These are phyloP conservation scores for Euglossa dilemma DNA, from an alignment of 1,140 invertebrate species.

Conservation along the genomic window DNA sequence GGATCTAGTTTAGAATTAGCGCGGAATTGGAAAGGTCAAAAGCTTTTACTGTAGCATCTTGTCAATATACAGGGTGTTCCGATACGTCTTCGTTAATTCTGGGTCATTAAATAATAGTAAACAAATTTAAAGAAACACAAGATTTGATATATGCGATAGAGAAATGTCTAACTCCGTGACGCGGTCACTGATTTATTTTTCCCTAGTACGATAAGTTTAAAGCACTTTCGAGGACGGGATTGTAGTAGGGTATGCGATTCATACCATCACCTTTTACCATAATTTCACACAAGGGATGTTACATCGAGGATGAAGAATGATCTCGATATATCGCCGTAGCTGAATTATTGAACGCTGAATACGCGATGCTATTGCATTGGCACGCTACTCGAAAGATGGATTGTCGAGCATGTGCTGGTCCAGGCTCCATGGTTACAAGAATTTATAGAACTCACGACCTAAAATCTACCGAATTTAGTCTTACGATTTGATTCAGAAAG, in stretches of 20 bases:
- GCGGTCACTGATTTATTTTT: background rate
- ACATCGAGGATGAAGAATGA: constrained; percentile 30
- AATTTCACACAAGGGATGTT: constrained; percentile 29
- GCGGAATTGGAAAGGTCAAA: too few species aligned
- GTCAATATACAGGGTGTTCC: background rate
- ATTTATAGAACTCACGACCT: background rate
- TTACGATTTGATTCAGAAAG: background rate
- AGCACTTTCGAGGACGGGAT: background rate
- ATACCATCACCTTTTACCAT: constrained; percentile 25
- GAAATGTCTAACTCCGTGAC: background rate
- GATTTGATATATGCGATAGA: background rate
- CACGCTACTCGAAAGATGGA: constrained; percentile 27
- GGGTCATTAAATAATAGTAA: too few species aligned
- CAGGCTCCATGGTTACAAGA: background rate
- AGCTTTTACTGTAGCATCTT: too few species aligned
- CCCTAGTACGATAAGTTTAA: background rate
- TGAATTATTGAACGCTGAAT: constrained; percentile 42
- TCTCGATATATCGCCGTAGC: constrained; percentile 31
- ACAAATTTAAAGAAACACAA: background rate
- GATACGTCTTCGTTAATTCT: background rate
- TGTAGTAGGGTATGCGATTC: background rate
- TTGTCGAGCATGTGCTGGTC: background rate
- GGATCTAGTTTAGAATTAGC: too few species aligned
- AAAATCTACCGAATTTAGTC: background rate
- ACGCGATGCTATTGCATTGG: constrained; percentile 10